Evolutionary conservation across 2,888 invertebrate genomes (phyloP).

Genomic region (Pyrrhia umbra): DNA sequence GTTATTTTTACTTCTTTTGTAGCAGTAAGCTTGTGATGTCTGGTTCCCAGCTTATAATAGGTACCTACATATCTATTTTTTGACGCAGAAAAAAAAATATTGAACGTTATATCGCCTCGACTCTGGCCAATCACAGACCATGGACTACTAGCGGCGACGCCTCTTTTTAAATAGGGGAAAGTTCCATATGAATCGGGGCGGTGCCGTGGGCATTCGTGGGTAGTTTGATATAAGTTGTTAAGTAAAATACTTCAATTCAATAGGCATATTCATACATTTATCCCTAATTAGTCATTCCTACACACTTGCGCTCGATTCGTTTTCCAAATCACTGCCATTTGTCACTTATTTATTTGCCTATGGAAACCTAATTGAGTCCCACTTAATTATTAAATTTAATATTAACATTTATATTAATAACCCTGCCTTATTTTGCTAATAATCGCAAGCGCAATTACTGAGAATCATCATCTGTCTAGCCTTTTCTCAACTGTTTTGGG

Average conservation of each 20-base stretch:
- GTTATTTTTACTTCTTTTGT: not conserved
- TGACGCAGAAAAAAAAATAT: constrained; percentile 10
- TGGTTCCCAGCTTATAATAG: constrained; percentile 14
- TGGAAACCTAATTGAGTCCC: not conserved
- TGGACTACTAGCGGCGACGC: constrained; percentile 61
- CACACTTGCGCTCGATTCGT: not conserved
- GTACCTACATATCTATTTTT: constrained; percentile 24
- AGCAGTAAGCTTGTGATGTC: constrained; percentile 6
- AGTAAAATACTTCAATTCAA: constrained; percentile 1
- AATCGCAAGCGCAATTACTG: not conserved
- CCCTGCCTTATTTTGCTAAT: not conserved
- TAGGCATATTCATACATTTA: not conserved
- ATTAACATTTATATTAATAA: not conserved
- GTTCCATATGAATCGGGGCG: constrained; percentile 28
- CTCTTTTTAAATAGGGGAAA: constrained; percentile 65
- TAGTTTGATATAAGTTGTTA: constrained; percentile 5
- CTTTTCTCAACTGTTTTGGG: too few species aligned
- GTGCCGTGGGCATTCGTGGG: constrained; percentile 7
- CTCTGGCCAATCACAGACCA: constrained; percentile 51
- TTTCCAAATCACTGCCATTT: not conserved
- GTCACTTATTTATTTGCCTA: too few species aligned
- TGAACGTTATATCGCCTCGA: constrained; percentile 23
- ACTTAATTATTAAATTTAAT: not conserved
- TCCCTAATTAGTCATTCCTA: not conserved
- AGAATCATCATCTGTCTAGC: too few species aligned